Evolutionary conservation across 2,888 invertebrate species (phyloP).

Genomic region (Brenthis daphne): DNA sequence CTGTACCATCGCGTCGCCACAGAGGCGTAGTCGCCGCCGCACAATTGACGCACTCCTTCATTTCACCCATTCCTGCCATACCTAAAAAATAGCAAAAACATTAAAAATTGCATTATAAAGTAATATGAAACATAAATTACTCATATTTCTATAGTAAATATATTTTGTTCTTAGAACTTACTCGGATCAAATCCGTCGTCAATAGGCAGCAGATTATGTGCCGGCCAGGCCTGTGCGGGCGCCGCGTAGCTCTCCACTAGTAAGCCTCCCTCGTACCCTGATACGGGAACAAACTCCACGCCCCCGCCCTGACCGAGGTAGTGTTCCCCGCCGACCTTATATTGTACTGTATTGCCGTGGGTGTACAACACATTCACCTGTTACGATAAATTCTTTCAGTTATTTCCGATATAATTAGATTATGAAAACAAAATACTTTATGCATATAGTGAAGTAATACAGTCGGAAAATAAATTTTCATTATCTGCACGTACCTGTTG

Average conservation of each 20-base stretch:
- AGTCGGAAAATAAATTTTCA: too few relatives aligned
- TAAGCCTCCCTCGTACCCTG: conserved; percentile 74
- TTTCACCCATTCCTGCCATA: conserved; percentile 81
- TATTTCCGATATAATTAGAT: not conserved
- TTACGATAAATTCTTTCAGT: not conserved
- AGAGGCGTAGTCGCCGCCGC: conserved; percentile 94
- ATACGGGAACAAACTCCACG: conserved; percentile 74
- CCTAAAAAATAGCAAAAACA: conserved; percentile 45
- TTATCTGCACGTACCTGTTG: conserved; percentile 68
- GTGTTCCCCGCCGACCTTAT: conserved; percentile 76
- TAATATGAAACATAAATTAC: too few relatives aligned
- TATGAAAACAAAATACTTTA: too few relatives aligned
- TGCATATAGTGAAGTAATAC: too few relatives aligned
- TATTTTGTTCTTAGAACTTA: conserved; percentile 46
- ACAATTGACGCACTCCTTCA: conserved; percentile 97
- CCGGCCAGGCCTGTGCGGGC: conserved; percentile 73
- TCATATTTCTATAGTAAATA: too few relatives aligned
- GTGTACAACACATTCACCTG: conserved; percentile 82
- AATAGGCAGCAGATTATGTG: conserved; percentile 66
- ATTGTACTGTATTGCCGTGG: conserved; percentile 79
- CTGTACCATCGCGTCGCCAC: conserved; percentile 99
- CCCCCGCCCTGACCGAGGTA: conserved; percentile 65
- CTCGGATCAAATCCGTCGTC: conserved; percentile 79
- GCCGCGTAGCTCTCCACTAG: conserved; percentile 72
- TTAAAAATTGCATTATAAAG: too few relatives aligned